phyloP scores from a whole-genome alignment of 2,797 vertebrate species.

The Schizothorax lantsangensis region DNA sequence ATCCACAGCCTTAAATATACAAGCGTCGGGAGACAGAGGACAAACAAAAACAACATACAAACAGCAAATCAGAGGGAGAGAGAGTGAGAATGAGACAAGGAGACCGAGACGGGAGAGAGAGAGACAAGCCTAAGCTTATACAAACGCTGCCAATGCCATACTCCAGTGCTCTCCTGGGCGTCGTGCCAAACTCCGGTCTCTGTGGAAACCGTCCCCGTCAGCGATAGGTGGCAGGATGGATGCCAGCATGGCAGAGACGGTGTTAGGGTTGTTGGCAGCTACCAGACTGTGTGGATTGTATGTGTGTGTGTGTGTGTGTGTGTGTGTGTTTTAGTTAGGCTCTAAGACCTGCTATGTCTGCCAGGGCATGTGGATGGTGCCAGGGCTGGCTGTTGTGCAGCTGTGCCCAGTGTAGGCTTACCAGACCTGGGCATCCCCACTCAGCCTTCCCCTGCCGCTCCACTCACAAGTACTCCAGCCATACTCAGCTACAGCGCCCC shows the following conservation, averaged over 20 bases:
- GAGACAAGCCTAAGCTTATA: slow-evolving; percentile 13
- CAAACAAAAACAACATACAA: slow-evolving; percentile 44
- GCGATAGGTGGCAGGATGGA: slow-evolving; percentile 73
- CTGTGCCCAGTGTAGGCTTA: slow-evolving; percentile 55
- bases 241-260: slow-evolving; percentile 68
- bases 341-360: slow-evolving; percentile 46
- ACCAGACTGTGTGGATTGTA: slow-evolving; percentile 42
- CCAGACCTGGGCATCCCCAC: slow-evolving; percentile 55
- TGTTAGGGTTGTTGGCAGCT: slow-evolving; percentile 51
- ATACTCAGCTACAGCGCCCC: slow-evolving; percentile 10
- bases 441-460: slow-evolving; percentile 4
- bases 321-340: slow-evolving; percentile 51
- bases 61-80: slow-evolving; percentile 32
- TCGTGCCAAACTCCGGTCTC: slow-evolving; percentile 70
- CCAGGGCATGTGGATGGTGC: slow-evolving; percentile 43
- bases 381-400: slow-evolving; percentile 59
- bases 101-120: slow-evolving; percentile 22
- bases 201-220: slow-evolving; percentile 69
- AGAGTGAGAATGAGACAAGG: slow-evolving; percentile 21
- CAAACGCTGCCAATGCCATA: slow-evolving; percentile 61
- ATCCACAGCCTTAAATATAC: slow-evolving; percentile 51
- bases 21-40: slow-evolving; percentile 37
- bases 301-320: slow-evolving; percentile 47
- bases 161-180: slow-evolving; percentile 66
- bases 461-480: slow-evolving; percentile 4